These are phyloP conservation scores for Cheirogaleus medius DNA, from an alignment of 2,113 vertebrate genomes.

Conservation along the genomic window DNA sequence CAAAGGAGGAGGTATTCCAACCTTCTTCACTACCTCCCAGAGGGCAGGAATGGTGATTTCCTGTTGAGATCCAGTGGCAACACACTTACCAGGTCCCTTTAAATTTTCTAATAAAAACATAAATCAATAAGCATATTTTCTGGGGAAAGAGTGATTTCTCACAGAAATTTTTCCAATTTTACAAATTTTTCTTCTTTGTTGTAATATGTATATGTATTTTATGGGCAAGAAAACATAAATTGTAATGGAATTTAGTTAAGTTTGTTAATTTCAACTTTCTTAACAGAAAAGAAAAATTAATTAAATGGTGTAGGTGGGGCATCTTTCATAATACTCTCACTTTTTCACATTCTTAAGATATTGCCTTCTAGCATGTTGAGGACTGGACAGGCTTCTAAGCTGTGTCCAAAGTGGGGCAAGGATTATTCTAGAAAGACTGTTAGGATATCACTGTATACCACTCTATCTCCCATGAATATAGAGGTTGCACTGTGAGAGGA, in stretches of 20 bases:
- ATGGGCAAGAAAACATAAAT: background rate
- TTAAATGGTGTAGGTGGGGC: background rate
- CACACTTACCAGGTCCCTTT: background rate
- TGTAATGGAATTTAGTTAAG: background rate
- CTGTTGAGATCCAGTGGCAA: background rate
- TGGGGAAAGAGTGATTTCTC: background rate
- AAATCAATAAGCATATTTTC: constrained; percentile 2
- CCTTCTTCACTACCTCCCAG: background rate
- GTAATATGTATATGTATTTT: background rate
- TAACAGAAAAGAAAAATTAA: background rate
- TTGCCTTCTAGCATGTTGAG: background rate
- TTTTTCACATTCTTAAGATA: background rate
- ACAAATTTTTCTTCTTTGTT: background rate
- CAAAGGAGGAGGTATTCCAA: background rate
- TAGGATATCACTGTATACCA: background rate
- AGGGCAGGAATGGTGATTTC: background rate
- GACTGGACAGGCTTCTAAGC: background rate
- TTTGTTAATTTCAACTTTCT: background rate
- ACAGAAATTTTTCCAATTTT: background rate
- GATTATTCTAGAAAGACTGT: background rate
- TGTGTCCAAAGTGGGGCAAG: background rate
- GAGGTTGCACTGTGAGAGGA: background rate
- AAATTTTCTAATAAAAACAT: constrained; percentile 21
- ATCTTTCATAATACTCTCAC: background rate
- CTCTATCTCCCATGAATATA: background rate